Conservation (phyloP, 1,140 invertebrate genomes). For the Archivesica marissinica region DNA sequence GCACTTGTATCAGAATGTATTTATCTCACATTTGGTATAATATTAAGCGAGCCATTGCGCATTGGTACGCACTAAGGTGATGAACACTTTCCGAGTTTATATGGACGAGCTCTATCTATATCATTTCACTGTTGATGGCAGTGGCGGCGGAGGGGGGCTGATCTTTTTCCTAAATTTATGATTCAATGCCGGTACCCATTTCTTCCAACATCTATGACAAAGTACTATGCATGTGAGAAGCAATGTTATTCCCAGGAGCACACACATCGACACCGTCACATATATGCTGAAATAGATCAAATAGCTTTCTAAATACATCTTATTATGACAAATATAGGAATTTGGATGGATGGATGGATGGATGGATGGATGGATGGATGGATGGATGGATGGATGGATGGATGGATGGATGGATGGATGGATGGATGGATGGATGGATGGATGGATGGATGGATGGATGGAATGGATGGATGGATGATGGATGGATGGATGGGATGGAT, state of each 20-base stretch:
- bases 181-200: slow-evolving; percentile 20
- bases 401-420: neutral
- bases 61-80: no score
- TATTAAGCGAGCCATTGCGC: no score
- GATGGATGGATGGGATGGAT: no score
- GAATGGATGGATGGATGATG: neutral
- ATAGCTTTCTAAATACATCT: neutral
- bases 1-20: no score
- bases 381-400: neutral
- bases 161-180: slow-evolving; percentile 3
- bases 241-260: slow-evolving; percentile 9
- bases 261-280: slow-evolving; percentile 8
- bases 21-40: no score
- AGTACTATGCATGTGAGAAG: neutral
- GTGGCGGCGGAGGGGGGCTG: neutral
- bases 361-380: neutral
- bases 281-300: slow-evolving; percentile 23
- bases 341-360: neutral
- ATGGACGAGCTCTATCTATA: no score
- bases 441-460: neutral
- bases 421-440: neutral
- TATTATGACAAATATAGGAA: neutral
- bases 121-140: neutral
- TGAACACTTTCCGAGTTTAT: no score
- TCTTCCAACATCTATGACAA: slow-evolving; percentile 41